Percentiles rank a stretch among this genome's conserved stretches.
phyloP scores from a whole-genome alignment of 1,140 invertebrate species.

The Homarus americanus region DNA sequence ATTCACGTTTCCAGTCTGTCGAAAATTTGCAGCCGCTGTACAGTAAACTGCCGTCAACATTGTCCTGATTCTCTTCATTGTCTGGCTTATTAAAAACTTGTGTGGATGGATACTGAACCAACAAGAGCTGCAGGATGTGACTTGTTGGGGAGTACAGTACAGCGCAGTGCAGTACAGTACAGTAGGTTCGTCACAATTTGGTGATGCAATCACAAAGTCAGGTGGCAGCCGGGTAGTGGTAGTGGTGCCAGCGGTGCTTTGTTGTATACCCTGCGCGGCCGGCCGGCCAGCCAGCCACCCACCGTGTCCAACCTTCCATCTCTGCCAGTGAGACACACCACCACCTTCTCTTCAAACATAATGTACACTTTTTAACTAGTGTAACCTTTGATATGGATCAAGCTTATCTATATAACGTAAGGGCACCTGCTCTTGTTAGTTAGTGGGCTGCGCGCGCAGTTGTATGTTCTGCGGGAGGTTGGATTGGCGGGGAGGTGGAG shows the following conservation, averaged over 20 bases:
- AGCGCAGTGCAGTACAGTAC: no score
- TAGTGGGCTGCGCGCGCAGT: conserved; percentile 38
- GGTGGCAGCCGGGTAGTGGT: not conserved
- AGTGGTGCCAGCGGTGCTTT: not conserved
- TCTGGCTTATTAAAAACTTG: no score
- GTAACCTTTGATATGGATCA: not conserved
- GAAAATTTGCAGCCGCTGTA: no score
- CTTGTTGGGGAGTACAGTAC: no score
- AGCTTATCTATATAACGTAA: not conserved
- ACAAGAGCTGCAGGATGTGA: no score
- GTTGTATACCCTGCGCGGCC: not conserved
- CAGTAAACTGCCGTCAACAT: no score
- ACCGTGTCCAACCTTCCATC: not conserved
- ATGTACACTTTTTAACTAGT: not conserved
- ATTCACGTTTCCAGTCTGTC: no score
- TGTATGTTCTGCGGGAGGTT: not conserved
- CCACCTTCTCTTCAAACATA: not conserved
- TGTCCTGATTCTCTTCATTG: no score
- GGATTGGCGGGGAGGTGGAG: not conserved
- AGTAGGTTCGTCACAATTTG: not conserved
- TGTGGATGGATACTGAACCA: no score
- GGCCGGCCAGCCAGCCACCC: not conserved
- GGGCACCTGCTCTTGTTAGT: conserved; percentile 3
- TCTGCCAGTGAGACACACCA: not conserved
- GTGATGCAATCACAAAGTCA: not conserved